Evolutionary conservation across 2,797 vertebrate genomes (phyloP), one percentile per base, ranked within the genome.

Genomic region (Melanotaenia boesemani): DNA sequence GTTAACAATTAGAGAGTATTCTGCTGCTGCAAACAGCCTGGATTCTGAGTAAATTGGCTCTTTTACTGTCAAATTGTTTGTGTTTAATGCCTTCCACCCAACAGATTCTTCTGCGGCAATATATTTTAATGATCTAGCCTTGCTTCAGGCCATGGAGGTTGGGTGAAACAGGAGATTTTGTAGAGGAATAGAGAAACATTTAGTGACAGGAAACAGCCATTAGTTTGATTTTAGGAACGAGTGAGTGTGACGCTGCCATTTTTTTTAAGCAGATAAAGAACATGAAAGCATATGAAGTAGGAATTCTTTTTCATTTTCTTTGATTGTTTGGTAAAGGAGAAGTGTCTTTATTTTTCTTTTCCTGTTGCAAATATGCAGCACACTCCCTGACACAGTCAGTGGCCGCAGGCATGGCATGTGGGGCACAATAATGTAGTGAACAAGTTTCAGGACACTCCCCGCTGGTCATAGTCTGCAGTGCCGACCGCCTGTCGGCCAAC

Each of bases 61-160:
- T 91, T 92, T 91, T 89, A 88, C 87, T 74, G 77, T 89, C 86
- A 86, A 67, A 81, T 88, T 89, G 89, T 91, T 93, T 92, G 86
- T 86, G 71, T 92, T 91, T 91, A 91, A 90, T 89, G 80, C 75
- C 80, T 83, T 82, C 72, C 85, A 85, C 80, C 81, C 78, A 82
- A 89, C 81, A 84, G 86, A 91, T 84, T 87, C 79, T 72, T 82
- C 82, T 68, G 52, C 74, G 74, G 87, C 85, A 79, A 67, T 91
- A 88, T 83, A 89, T 84, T 92, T 93, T 92, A 93, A 93, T 74
- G 84, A 81, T 82, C 79, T 68, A 76, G 84, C 74, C 86, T 88
- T 70, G 85, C 82, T 83, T 64, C 64, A 37, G 85, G 88, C 79
- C 72, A 74, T 16, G 66, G 67, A 82, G 74, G 81, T 68, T 67